Conservation (phyloP, 2,888 invertebrate species). For the Parelbella ahira region DNA sequence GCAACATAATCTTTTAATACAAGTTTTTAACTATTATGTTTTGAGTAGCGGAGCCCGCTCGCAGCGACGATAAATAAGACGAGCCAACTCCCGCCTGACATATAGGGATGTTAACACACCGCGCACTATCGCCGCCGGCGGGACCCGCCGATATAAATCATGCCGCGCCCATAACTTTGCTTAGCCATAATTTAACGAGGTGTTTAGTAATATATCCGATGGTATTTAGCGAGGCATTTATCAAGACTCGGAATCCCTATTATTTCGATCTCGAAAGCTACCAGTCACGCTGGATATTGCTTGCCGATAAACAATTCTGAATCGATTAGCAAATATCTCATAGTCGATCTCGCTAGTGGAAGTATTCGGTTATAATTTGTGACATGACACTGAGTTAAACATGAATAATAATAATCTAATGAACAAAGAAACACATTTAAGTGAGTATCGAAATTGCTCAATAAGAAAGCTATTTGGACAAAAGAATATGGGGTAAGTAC, state of each 20-base stretch:
- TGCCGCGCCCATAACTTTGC: slow-evolving; percentile 24
- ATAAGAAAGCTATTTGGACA: too few relatives aligned
- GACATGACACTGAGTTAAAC: too few relatives aligned
- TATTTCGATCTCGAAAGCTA: slow-evolving; percentile 14
- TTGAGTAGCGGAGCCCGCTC: not conserved
- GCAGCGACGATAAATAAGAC: slow-evolving; percentile 6
- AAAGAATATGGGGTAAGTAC: too few relatives aligned
- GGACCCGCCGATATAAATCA: slow-evolving; percentile 24
- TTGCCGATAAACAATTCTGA: slow-evolving; percentile 24
- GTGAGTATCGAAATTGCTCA: too few relatives aligned
- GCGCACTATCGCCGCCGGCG: slow-evolving; percentile 21
- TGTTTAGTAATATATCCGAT: slow-evolving; percentile 22
- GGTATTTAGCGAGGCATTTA: slow-evolving; percentile 23
- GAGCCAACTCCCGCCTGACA: slow-evolving; percentile 13
- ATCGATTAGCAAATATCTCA: slow-evolving; percentile 25
- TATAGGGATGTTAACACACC: slow-evolving; percentile 25
- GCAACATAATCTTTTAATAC: not conserved
- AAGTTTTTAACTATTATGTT: too few relatives aligned
- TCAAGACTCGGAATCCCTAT: slow-evolving; percentile 21
- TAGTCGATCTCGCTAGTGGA: too few relatives aligned
- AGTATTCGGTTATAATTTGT: too few relatives aligned
- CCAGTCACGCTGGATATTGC: slow-evolving; percentile 10
- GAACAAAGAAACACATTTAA: too few relatives aligned
- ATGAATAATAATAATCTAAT: too few relatives aligned
- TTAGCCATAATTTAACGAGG: slow-evolving; percentile 26